Base-by-base conservation (phyloP, 92 coral and sea anemone genomes). In the Epizoanthus rinbou region DNA sequence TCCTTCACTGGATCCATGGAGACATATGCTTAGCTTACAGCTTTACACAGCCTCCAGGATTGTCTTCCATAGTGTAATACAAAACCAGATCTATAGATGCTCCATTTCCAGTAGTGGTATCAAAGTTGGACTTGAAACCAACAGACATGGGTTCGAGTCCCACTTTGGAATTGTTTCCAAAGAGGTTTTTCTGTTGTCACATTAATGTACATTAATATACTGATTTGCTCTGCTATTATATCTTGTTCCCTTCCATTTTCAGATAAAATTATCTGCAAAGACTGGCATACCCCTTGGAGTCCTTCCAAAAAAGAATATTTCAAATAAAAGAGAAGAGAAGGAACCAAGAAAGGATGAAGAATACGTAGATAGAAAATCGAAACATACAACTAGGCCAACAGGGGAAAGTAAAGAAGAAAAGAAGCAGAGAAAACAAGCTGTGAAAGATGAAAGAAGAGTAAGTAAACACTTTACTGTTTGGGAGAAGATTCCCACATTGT, bases 251-350 rank as follows among this genome's bases (percentile, higher is more conserved):
- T 11, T 65, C 57, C 81, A 67, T 17, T 82, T 89, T 63, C 86
- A 86, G 41, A 96, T 96, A 64, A 90, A 91, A 64, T 47, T 96
- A 54, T 96, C 99, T 6, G 73, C 67, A 69, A 94, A 88, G 85
- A 86, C 89, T 64, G 98, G 99, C 33, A 93, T 96, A 33, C 99
- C 99, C 45, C 79, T 96, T 3, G 99, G 99, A 18, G 91, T 96
- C 10, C 84, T 96, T 8, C 88, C 97, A 4, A 86, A 91, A 33
- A 84, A 58, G 1, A 86, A 54, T 25, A 75, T 68, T 15, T 57
- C 85, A 6, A 92, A 78, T 19, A 78, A 62, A 78, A 62, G 3
- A 64, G 79, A 73, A 73, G 57, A 28, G 18, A 59, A 15, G 17
- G 87, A 50, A 4, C 43, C 74, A 23, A 69, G 58, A 41, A 5